Evolutionary conservation across 2,113 vertebrate species (phyloP).

Genomic region (Scalopus aquaticus): DNA sequence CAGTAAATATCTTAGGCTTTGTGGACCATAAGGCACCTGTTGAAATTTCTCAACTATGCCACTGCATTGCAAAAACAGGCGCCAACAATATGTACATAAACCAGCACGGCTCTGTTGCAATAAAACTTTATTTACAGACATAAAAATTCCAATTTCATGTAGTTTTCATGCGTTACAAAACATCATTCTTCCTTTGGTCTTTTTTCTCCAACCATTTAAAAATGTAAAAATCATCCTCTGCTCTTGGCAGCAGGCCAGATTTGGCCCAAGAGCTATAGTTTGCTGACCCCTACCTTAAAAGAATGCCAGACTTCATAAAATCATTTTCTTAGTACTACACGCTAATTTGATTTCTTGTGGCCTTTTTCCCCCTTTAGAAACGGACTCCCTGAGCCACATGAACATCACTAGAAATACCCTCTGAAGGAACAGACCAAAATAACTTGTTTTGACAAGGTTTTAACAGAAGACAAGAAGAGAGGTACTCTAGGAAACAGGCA

Average conservation of each 20-base stretch:
- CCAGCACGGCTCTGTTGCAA: neutral
- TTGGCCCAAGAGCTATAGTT: neutral
- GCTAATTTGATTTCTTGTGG: neutral
- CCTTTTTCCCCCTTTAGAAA: neutral
- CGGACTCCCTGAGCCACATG: neutral
- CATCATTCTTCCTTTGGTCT: neutral
- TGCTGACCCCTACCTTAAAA: neutral
- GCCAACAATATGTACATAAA: neutral
- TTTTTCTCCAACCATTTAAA: neutral
- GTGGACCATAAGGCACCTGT: neutral
- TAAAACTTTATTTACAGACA: neutral
- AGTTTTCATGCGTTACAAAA: constrained; percentile 18
- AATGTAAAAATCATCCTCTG: constrained; percentile 21
- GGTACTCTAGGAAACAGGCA: neutral
- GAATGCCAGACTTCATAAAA: constrained; percentile 34
- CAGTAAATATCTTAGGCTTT: neutral
- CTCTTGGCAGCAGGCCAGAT: neutral
- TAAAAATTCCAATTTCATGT: constrained; percentile 5
- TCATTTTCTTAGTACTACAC: neutral
- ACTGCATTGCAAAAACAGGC: neutral
- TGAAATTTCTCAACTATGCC: neutral
- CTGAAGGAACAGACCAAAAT: neutral
- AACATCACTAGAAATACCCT: constrained; percentile 9
- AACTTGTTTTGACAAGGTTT: neutral
- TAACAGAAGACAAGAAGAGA: constrained; percentile 16